These are phyloP conservation scores for Drosophila basisetae DNA, from an alignment of 2,888 invertebrate genomes.

Conservation along the genomic window DNA sequence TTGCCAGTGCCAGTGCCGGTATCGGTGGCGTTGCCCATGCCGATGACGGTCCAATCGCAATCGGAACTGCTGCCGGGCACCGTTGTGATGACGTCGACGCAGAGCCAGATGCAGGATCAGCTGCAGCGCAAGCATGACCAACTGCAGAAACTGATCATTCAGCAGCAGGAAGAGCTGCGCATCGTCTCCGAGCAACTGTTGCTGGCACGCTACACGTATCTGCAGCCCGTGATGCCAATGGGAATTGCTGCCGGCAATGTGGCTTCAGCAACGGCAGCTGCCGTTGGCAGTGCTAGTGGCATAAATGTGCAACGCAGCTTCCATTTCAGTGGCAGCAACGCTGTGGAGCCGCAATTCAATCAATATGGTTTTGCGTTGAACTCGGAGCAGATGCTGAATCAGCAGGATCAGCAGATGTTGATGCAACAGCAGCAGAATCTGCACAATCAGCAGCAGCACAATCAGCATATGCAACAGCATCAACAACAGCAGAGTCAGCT, in stretches of 20 bases:
- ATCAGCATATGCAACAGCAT: conserved; percentile 53
- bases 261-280: conserved; percentile 38
- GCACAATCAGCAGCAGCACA: conserved; percentile 78
- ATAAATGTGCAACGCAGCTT: conserved; percentile 58
- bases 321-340: conserved; percentile 64
- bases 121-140: conserved; percentile 93
- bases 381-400: conserved; percentile 77
- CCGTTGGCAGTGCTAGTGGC: conserved; percentile 46
- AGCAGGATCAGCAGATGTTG: conserved; percentile 80
- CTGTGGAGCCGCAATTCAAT: conserved; percentile 80
- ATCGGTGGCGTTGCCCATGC: conserved; percentile 83
- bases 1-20: conserved; percentile 83
- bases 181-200: conserved; percentile 94
- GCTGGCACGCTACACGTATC: conserved; percentile 91
- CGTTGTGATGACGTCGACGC: conserved; percentile 87
- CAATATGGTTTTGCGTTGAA: conserved; percentile 82
- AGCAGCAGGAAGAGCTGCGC: conserved; percentile 94
- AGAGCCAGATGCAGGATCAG: conserved; percentile 89
- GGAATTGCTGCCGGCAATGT: conserved; percentile 64
- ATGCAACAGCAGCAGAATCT: conserved; percentile 76
- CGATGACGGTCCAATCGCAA: conserved; percentile 75
- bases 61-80: conserved; percentile 79
- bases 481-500: conserved; percentile 33
- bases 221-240: conserved; percentile 84
- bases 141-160: conserved; percentile 92